These are phyloP conservation scores for Eueides isabella DNA, from an alignment of 1,140 invertebrate genomes.

Conservation along the genomic window DNA sequence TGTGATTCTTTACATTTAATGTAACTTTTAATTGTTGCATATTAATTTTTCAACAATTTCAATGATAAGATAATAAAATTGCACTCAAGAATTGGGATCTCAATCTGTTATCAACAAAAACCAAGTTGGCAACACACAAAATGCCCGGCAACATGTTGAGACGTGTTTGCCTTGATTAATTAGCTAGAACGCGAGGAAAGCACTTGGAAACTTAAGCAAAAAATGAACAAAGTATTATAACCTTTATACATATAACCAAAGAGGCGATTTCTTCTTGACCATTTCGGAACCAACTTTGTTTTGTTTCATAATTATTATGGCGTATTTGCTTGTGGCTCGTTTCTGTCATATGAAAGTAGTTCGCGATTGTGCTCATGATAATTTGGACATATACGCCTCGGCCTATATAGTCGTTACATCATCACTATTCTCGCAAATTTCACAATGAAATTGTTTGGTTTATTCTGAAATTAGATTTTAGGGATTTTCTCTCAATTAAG, in stretches of 20 bases:
- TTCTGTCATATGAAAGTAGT: constrained; percentile 27
- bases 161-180: constrained; percentile 43
- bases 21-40: not conserved
- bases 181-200: constrained; percentile 34
- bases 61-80: not conserved
- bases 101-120: constrained; percentile 53
- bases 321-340: constrained; percentile 21
- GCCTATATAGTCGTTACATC: not conserved
- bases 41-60: not conserved
- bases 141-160: constrained; percentile 31
- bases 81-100: constrained; percentile 43
- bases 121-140: constrained; percentile 42
- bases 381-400: not conserved
- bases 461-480: not conserved
- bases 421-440: not conserved
- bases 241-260: not conserved
- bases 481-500: not conserved
- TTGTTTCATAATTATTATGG: constrained; percentile 26
- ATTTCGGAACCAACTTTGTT: constrained; percentile 13
- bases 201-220: constrained; percentile 27
- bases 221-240: constrained; percentile 23
- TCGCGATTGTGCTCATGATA: constrained; percentile 8
- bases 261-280: constrained; percentile 12
- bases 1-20: not conserved
- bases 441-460: not conserved